Percentiles rank a stretch among this genome's conserved stretches.
Conservation (phyloP, 2,797 vertebrate species). For the Parotocinclus haroldoi region DNA sequence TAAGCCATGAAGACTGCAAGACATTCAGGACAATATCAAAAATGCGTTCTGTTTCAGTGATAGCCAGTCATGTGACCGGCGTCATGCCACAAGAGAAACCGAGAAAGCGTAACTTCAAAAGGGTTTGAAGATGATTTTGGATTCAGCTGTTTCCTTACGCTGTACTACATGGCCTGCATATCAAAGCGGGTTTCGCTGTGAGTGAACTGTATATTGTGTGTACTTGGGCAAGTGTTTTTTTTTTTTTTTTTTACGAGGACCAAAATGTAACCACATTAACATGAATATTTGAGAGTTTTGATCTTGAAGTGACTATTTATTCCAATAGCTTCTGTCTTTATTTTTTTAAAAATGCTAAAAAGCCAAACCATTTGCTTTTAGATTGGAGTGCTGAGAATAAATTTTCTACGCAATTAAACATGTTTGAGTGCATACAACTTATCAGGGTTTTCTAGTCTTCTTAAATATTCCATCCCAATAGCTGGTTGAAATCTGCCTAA, state of each 20-base stretch:
- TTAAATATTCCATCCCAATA: too few species aligned
- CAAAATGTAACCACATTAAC: neutral
- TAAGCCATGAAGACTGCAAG: conserved; percentile 6
- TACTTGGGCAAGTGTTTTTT: neutral
- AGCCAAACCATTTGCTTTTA: too few species aligned
- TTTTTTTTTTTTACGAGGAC: neutral
- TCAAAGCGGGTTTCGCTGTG: conserved; percentile 1
- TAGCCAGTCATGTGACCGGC: conserved; percentile 15
- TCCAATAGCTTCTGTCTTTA: too few species aligned
- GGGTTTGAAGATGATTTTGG: conserved; percentile 7
- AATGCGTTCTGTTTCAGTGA: conserved; percentile 11
- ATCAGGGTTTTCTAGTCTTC: too few species aligned
- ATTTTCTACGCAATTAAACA: too few species aligned
- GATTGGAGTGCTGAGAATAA: too few species aligned
- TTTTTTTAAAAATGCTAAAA: too few species aligned
- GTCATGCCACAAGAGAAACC: conserved; percentile 5
- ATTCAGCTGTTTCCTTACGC: conserved; percentile 4
- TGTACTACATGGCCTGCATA: conserved; percentile 1
- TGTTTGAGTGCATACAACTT: too few species aligned
- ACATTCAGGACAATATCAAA: conserved; percentile 15
- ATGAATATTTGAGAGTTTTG: neutral
- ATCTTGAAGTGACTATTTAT: neutral
- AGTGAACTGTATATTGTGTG: neutral
- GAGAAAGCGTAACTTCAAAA: conserved; percentile 11
- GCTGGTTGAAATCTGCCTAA: too few species aligned